Conservation (phyloP, 2,797 vertebrate species). For the Mus caroli region DNA sequence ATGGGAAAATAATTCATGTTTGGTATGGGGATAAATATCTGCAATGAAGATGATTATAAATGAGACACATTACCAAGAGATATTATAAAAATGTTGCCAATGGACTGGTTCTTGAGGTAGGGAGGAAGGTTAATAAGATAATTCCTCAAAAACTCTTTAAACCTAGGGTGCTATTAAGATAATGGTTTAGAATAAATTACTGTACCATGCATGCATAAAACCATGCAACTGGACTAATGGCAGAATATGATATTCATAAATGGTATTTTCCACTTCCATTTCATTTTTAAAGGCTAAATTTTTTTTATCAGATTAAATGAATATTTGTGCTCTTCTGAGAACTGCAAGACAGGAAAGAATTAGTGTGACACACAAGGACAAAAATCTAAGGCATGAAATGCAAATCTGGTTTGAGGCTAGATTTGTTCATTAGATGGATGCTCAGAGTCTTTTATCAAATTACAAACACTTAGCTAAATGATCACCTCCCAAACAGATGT, state of each 20-base stretch:
- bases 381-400: constrained; percentile 67
- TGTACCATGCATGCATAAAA: constrained; percentile 48
- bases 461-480: constrained; percentile 67
- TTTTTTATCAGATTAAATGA: constrained; percentile 65
- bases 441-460: constrained; percentile 55
- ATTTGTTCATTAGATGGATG: constrained; percentile 61
- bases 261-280: constrained; percentile 58
- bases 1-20: constrained; percentile 57
- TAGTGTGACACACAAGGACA: constrained; percentile 45
- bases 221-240: constrained; percentile 26
- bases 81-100: constrained; percentile 56
- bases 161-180: constrained; percentile 48
- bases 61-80: constrained; percentile 33
- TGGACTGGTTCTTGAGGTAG: not conserved
- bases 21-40: constrained; percentile 56
- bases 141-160: constrained; percentile 62
- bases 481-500: constrained; percentile 55
- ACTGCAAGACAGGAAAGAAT: constrained; percentile 34
- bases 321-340: constrained; percentile 63
- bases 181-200: constrained; percentile 67
- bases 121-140: constrained; percentile 27
- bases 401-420: constrained; percentile 64
- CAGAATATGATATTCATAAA: constrained; percentile 61
- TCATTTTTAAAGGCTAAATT: constrained; percentile 62
- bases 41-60: constrained; percentile 22